A percentile compares a stretch with the other conserved stretches of the same genome.
Conservation (phyloP, 2,113 vertebrate species). For the Amphiprion percula region DNA sequence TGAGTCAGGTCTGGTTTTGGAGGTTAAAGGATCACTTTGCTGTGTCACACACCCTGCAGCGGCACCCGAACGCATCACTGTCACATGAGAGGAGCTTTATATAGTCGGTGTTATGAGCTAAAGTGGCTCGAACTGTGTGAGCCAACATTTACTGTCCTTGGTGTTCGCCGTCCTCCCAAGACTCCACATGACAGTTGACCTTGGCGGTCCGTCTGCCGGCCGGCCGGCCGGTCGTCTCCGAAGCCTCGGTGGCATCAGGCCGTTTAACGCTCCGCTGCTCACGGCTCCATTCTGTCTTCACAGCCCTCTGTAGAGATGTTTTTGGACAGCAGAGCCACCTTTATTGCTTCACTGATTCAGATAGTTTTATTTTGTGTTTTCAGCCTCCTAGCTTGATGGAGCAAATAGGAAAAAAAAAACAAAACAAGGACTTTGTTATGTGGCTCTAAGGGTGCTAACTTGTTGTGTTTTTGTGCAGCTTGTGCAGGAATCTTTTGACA, state of each 20-base stretch:
- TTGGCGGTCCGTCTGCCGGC: conserved; percentile 14
- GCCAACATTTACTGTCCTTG: background rate
- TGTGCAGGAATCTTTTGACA: too few relatives aligned
- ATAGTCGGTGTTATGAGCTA: too few relatives aligned
- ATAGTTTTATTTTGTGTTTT: too few relatives aligned
- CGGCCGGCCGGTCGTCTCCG: background rate
- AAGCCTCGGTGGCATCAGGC: background rate
- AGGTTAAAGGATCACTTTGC: conserved; percentile 31
- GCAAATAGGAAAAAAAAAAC: too few relatives aligned
- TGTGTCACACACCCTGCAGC: conserved; percentile 16
- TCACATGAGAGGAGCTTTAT: background rate
- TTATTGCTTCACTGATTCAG: too few relatives aligned
- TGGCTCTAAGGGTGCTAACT: too few relatives aligned
- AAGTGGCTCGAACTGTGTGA: too few relatives aligned
- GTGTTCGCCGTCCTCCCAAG: background rate
- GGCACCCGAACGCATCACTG: background rate
- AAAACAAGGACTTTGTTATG: too few relatives aligned
- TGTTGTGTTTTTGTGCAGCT: too few relatives aligned
- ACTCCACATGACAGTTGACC: conserved; percentile 46
- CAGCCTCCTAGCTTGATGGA: too few relatives aligned
- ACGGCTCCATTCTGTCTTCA: conserved; percentile 1
- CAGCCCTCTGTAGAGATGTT: background rate
- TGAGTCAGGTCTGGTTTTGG: conserved; percentile 4
- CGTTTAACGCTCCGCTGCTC: conserved; percentile 33
- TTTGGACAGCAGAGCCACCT: background rate